Evolutionary conservation across 2,113 vertebrate species (phyloP), one percentile per base, ranked within the genome.

Genomic region (Poicephalus meyeri): DNA sequence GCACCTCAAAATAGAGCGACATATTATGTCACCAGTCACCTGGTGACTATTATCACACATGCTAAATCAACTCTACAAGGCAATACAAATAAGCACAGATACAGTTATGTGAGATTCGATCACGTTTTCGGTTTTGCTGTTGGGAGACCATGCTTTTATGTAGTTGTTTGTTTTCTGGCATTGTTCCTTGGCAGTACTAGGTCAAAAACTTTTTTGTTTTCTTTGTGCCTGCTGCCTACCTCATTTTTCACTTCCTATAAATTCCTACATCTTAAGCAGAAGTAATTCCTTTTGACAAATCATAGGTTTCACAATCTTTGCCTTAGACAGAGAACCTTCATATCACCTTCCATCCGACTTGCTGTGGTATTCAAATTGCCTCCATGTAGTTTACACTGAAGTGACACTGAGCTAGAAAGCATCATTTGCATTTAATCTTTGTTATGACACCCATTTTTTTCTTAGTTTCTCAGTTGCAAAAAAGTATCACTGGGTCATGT

Each of bases 61-160:
- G 21, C 18, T 60, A 25, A 87, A 65, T 65, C 46, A 84, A 65
- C 3, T 65, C 58, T 35, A 10, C 13, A 61, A 65, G 13, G 11
- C 35, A 69, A 46, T 8, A 37, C 4, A 58, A 84, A 63, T 23
- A 49, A 65, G 16, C 41, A 37, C 8, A 78, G 19, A 16, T 55
- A 41, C 18, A 50, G 37, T 28, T 14, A 24, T 0, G 0, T 11
- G 41, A 70, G 29, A 65, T 56, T 56, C 5, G 0, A 19, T 23
- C 0, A 1, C 4, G 6, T 65, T 35, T 84, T 58, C 25, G 20
- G 3, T 24, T 91, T 84, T 84, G 26, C 10, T 66, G 2, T 2
- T 65, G 29, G 24, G 26, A 88, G 8, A 79, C 7, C 17, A 55
- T 0, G 0, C 25, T 87, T 35, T 42, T 55, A 23, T 11, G 9